These are phyloP conservation scores for Semotilus atromaculatus DNA, from an alignment of 2,797 vertebrate species.

Conservation along the genomic window DNA sequence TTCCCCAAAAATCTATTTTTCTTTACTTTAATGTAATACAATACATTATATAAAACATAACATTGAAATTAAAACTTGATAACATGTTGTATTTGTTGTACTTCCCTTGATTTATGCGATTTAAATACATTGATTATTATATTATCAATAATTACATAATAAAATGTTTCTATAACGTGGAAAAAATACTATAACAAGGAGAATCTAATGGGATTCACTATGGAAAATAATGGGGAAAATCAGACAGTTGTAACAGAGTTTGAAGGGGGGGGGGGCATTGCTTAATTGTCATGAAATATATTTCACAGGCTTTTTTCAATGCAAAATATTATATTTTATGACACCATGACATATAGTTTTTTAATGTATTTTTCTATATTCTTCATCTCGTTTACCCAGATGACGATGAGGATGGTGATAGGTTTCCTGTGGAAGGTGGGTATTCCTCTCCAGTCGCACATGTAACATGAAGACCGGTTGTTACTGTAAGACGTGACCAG, in stretches of 20 bases:
- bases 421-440: constrained; percentile 22
- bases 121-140: neutral
- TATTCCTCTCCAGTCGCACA: constrained; percentile 54
- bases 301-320: neutral
- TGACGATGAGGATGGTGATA: constrained; percentile 67
- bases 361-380: neutral
- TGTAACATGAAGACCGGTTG: constrained; percentile 43
- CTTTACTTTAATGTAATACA: neutral
- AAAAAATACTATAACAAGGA: neutral
- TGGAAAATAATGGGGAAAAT: neutral
- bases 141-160: neutral
- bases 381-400: constrained; percentile 36
- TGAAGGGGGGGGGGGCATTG: neutral
- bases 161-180: neutral
- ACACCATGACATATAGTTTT: neutral
- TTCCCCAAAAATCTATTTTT: neutral
- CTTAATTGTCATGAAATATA: neutral
- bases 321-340: neutral
- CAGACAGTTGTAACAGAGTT: neutral
- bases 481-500: constrained; percentile 50
- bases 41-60: neutral
- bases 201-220: neutral
- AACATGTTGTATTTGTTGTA: no score
- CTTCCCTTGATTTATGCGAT: neutral
- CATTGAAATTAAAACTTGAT: neutral